Evolutionary conservation across 2,113 vertebrate genomes (phyloP), one percentile per base, ranked within the genome.

Genomic region (Dasyprocta punctata): DNA sequence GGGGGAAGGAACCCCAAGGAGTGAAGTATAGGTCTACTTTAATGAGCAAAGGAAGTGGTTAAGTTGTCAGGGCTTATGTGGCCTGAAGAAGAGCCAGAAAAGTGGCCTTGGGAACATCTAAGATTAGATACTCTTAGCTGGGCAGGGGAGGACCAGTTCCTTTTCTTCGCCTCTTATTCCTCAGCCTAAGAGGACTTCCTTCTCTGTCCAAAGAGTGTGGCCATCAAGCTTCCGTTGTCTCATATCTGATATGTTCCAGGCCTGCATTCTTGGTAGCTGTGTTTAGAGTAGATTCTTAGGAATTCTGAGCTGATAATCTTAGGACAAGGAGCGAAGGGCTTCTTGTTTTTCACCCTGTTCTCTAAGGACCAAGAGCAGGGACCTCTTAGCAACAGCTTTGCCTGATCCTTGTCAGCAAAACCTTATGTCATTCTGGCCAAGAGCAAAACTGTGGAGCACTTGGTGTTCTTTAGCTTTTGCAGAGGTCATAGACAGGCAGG

Each of bases 401-500:
- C 84, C 67, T 89, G 56, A 77, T 90, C 52, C 84, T 77, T n/a
- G 69, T 41, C 1, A 22, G 92, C 44, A 95, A 87, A 95, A 96
- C 89, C 30, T 94, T 86, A 17, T 85, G 84, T 94, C 44, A 77
- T 52, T 80, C 61, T 94, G 65, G 96, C 88, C 86, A 95, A 88
- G 90, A 89, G 94, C 90, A 97, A 90, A 96, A 77, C 88, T 83
- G 94, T 94, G 90, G 81, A 97, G 97, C 90, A 97, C 97, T 95
- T 97, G 47, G 85, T 98, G 97, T 97, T 96, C 97, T 96, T 26
- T 96, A 96, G 92, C 52, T n/a, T 95, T 95, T 86, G 60, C 26
- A 89, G 97, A 96, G 97, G 96, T 97, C 96, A 97, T n/a, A 61
- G 84, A 92, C 83, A 96, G 61, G 90, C 30, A 86, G 92, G 91